phyloP scores from a whole-genome alignment of 2,888 invertebrate species.

The Parelbella ahira region DNA sequence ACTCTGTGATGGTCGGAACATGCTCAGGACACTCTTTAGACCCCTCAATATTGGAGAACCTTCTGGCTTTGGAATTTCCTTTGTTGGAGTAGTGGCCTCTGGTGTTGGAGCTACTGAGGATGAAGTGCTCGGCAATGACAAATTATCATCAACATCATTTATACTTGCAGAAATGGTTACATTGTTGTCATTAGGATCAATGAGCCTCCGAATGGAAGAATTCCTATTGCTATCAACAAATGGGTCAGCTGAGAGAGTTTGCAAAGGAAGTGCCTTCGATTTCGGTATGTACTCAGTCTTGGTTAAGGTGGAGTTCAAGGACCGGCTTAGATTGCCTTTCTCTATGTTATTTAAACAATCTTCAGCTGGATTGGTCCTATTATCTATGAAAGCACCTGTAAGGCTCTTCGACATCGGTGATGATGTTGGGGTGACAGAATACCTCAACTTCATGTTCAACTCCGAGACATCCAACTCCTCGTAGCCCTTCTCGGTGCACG shows the following conservation, averaged over 20 bases:
- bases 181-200: slow-evolving; percentile 40
- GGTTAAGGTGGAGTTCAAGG: slow-evolving; percentile 53
- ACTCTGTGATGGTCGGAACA: slow-evolving; percentile 69
- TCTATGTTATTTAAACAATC: slow-evolving; percentile 40
- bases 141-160: slow-evolving; percentile 53
- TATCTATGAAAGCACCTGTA: slow-evolving; percentile 49
- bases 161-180: slow-evolving; percentile 45
- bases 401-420: slow-evolving; percentile 71
- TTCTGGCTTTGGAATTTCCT: slow-evolving; percentile 51
- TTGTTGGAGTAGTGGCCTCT: slow-evolving; percentile 66
- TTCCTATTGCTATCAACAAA: slow-evolving; percentile 44
- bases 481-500: slow-evolving; percentile 65
- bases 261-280: slow-evolving; percentile 55
- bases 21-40: slow-evolving; percentile 64
- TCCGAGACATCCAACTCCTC: slow-evolving; percentile 71
- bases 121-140: slow-evolving; percentile 56
- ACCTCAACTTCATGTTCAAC: slow-evolving; percentile 68
- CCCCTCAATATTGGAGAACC: slow-evolving; percentile 71
- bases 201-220: slow-evolving; percentile 42
- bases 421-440: slow-evolving; percentile 61
- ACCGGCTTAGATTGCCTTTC: slow-evolving; percentile 54
- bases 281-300: slow-evolving; percentile 48
- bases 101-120: slow-evolving; percentile 59
- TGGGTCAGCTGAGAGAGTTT: slow-evolving; percentile 45
- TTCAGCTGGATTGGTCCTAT: slow-evolving; percentile 42